Conservation (phyloP, 2,888 invertebrate species). For the Drosophila pseudotalamancana region DNA sequence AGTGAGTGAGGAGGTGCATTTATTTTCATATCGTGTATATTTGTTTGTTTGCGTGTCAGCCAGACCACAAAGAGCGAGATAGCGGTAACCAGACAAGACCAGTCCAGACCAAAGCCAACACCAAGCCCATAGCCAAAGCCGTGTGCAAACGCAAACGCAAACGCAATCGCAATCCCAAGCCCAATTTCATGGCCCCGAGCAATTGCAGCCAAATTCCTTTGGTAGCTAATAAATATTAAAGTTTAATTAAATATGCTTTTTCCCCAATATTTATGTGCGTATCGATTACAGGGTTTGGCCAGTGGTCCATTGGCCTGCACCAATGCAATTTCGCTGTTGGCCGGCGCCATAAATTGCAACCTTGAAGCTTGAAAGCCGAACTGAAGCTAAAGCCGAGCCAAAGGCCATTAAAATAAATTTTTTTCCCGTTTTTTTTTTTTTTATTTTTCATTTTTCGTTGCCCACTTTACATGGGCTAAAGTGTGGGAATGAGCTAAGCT, state of each 20-base stretch:
- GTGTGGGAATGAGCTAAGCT: slow-evolving; percentile 50
- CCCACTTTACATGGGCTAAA: slow-evolving; percentile 47
- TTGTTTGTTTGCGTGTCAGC: slow-evolving; percentile 59
- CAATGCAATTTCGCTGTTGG: slow-evolving; percentile 77
- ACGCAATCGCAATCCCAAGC: slow-evolving; percentile 19
- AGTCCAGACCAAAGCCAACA: slow-evolving; percentile 5
- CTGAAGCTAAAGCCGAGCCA: slow-evolving; percentile 55
- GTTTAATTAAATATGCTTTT: slow-evolving; percentile 79
- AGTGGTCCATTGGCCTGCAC: slow-evolving; percentile 26
- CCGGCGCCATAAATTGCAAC: slow-evolving; percentile 76
- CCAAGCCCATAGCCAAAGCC: neutral
- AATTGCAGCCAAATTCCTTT: slow-evolving; percentile 72
- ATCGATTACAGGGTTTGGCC: slow-evolving; percentile 53
- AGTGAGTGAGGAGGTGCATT: slow-evolving; percentile 10
- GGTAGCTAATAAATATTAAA: slow-evolving; percentile 80
- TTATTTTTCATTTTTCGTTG: slow-evolving; percentile 27
- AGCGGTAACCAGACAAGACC: slow-evolving; percentile 19
- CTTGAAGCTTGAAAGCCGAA: slow-evolving; percentile 65
- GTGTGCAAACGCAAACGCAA: slow-evolving; percentile 4
- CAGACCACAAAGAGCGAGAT: slow-evolving; percentile 27
- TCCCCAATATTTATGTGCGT: slow-evolving; percentile 71
- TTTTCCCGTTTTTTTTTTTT: slow-evolving; percentile 11
- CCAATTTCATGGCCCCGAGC: slow-evolving; percentile 43
- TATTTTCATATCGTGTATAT: slow-evolving; percentile 45
- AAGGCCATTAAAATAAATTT: slow-evolving; percentile 77